Conservation (phyloP, 2,888 invertebrate genomes). For the Ophion ventricosus region DNA sequence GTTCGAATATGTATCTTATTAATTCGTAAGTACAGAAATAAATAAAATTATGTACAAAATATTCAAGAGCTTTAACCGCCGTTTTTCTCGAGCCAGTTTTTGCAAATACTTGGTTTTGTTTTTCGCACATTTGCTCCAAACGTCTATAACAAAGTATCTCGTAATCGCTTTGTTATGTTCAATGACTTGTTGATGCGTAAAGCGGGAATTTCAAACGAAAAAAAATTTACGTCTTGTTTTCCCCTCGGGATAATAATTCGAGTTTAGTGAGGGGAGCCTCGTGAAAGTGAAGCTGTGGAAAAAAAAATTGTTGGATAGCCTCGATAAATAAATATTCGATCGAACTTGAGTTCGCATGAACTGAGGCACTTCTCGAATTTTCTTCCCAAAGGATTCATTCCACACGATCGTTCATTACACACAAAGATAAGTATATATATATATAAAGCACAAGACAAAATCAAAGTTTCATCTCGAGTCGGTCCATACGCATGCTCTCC, state of each 20-base stretch:
- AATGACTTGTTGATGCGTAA: slow-evolving; percentile 55
- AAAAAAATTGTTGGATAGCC: background rate
- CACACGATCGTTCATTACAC: background rate
- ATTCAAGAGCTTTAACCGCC: slow-evolving; percentile 50
- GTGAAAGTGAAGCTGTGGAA: background rate
- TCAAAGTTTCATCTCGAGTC: background rate
- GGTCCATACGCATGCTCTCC: background rate
- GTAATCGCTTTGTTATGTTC: slow-evolving; percentile 35
- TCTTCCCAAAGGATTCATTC: background rate
- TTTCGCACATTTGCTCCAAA: slow-evolving; percentile 38
- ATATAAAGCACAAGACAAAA: background rate
- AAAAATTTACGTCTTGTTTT: background rate
- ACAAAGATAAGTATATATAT: background rate
- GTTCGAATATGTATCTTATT: slow-evolving; percentile 25
- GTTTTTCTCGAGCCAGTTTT: slow-evolving; percentile 10
- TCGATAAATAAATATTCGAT: background rate
- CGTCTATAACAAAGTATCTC: slow-evolving; percentile 48
- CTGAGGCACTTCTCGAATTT: background rate
- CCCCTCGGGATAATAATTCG: background rate
- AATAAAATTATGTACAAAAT: slow-evolving; percentile 66
- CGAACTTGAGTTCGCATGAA: background rate
- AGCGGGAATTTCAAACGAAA: slow-evolving; percentile 14
- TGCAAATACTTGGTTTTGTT: background rate
- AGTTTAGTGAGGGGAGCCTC: background rate
- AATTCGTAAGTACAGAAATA: slow-evolving; percentile 56